Evolutionary conservation across 2,888 invertebrate genomes (phyloP).

Genomic region (Phaonia tiefii): DNA sequence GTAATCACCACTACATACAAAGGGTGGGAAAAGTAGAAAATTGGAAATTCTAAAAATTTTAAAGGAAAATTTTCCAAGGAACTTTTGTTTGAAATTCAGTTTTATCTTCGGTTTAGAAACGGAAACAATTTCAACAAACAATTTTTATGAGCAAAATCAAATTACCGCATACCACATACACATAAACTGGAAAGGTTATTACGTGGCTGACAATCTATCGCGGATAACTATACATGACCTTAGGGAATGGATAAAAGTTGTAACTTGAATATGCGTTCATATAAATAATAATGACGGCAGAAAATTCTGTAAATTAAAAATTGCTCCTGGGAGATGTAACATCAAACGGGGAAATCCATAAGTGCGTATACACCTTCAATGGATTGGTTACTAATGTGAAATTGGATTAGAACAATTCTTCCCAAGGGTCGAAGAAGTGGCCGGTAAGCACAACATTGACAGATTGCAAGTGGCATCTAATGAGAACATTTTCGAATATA

Average conservation of each 20-base stretch:
- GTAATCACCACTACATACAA: slow-evolving; percentile 30
- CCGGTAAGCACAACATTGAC: slow-evolving; percentile 31
- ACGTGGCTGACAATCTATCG: too few relatives aligned
- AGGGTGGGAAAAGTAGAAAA: neutral
- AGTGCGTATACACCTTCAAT: slow-evolving; percentile 13
- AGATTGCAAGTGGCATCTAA: slow-evolving; percentile 24
- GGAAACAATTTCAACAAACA: slow-evolving; percentile 22
- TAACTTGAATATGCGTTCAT: too few relatives aligned
- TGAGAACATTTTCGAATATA: slow-evolving; percentile 33
- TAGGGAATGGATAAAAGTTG: too few relatives aligned
- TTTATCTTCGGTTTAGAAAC: slow-evolving; percentile 61
- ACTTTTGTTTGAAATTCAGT: slow-evolving; percentile 28
- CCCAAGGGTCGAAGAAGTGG: slow-evolving; percentile 35
- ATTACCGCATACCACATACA: slow-evolving; percentile 22
- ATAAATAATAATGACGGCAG: slow-evolving; percentile 6
- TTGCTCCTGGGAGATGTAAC: slow-evolving; percentile 5
- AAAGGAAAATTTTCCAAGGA: slow-evolving; percentile 35
- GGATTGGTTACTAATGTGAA: slow-evolving; percentile 16
- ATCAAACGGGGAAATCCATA: slow-evolving; percentile 37
- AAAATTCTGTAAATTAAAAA: slow-evolving; percentile 34
- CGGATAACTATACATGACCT: too few relatives aligned
- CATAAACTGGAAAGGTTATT: too few relatives aligned
- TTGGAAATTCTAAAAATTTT: slow-evolving; percentile 35
- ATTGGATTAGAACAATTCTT: slow-evolving; percentile 44
- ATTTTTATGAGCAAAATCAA: slow-evolving; percentile 36